Evolutionary conservation across 2,797 vertebrate species (phyloP), one percentile per base, ranked within the genome.

Genomic region (Otolemur crassicaudatus): DNA sequence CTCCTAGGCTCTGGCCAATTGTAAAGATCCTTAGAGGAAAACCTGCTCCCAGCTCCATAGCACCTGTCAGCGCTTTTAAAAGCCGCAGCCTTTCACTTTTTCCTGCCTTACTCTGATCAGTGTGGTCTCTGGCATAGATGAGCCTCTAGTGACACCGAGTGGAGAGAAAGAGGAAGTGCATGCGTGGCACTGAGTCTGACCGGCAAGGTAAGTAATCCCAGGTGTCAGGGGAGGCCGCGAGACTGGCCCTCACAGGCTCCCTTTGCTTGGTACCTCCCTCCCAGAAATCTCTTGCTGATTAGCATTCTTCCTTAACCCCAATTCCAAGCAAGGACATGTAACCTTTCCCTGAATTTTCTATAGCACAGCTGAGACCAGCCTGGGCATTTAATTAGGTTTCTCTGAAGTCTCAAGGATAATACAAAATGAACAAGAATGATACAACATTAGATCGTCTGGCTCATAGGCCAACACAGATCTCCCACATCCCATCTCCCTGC

Each of bases 111-210:
- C 46, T 12, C 5, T 1, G 13, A 20, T 5, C 7, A 1, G 3
- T 1, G 16, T 11, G 63, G 29, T 31, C 80, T 61, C 83, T 53
- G 4, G n/a, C 31, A 46, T 81, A 92, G 79, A 3, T 23, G 25
- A 96, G 96, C 97, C 88, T 98, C 95, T 98, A 97, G 96, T 97
- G 98, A 96, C 98, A 69, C 97, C 46, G 0, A 12, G 97, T 97
- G 98, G 98, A 10, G 0, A 73, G 0, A 63, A 29, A 0, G 4
- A 31, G 56, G 91, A 94, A 95, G 0, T 58, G 76, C 91, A 91
- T 1, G 25, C 10, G 0, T 61, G 72, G 3, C 4, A 2, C 5
- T 1, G 22, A 7, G 9, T 17, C 23, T 8, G 31, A 17, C 0
- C 23, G 16, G 46, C 53, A 34, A 12, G 5, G 7, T 0, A 8